Evolutionary conservation across 2,888 invertebrate species (phyloP).

Genomic region (Trachelus iudaicus): DNA sequence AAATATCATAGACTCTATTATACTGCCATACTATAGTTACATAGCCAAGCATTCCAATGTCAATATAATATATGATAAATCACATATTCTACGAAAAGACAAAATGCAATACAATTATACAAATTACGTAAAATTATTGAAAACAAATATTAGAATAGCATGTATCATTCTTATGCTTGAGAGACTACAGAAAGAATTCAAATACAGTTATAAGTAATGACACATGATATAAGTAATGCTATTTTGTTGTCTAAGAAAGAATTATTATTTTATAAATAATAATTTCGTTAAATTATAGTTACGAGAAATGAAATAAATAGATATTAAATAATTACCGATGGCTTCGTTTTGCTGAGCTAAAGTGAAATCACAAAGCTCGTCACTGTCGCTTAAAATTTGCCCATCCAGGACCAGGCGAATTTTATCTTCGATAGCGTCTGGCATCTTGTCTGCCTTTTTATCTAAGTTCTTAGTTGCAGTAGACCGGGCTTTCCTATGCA

Average conservation of each 20-base stretch:
- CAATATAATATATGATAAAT: not conserved
- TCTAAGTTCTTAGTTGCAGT: not conserved
- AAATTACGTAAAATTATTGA: not conserved
- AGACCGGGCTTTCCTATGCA: not conserved
- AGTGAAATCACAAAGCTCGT: conserved; percentile 85
- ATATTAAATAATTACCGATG: conserved; percentile 66
- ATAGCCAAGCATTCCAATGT: not conserved
- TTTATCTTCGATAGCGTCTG: conserved; percentile 73
- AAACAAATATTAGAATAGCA: not conserved
- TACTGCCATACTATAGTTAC: not conserved
- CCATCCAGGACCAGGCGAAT: conserved; percentile 75
- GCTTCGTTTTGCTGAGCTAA: conserved; percentile 87
- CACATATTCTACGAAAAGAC: not conserved
- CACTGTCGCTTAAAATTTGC: conserved; percentile 75
- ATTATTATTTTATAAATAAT: not conserved
- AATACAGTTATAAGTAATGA: not conserved
- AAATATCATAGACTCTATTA: not conserved
- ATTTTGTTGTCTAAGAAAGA: not conserved
- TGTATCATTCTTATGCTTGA: not conserved
- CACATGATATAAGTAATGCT: not conserved
- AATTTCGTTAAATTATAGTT: not conserved
- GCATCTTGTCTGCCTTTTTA: conserved; percentile 59
- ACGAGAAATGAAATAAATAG: not conserved
- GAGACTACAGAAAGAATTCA: not conserved
- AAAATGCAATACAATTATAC: not conserved